Percentiles rank a stretch among this genome's conserved stretches.
phyloP scores from a whole-genome alignment of 2,113 vertebrate species.

The Felis catus region DNA sequence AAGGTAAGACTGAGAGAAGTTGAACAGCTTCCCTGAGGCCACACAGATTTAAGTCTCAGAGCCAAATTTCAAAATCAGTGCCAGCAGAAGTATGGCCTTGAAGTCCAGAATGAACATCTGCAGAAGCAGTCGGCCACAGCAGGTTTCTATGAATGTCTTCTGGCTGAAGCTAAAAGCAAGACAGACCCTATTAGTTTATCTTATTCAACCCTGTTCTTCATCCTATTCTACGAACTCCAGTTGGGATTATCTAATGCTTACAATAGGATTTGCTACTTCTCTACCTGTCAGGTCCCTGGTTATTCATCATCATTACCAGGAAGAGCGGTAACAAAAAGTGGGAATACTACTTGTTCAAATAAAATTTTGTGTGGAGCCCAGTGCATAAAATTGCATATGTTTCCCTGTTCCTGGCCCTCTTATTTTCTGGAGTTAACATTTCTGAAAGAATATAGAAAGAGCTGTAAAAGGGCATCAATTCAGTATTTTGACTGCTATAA shows the following conservation, averaged over 20 bases:
- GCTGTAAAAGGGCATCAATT: not conserved
- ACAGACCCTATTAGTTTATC: not conserved
- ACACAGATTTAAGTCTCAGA: not conserved
- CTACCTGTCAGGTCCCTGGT: not conserved
- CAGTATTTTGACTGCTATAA: not conserved
- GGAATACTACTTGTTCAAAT: not conserved
- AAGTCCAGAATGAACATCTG: not conserved
- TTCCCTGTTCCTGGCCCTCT: not conserved
- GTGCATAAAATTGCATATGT: not conserved
- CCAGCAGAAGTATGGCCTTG: not conserved
- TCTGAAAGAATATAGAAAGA: constrained; percentile 10
- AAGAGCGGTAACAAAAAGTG: not conserved
- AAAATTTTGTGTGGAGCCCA: not conserved
- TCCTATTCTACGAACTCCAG: not conserved
- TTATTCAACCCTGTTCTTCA: not conserved
- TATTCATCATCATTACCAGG: not conserved
- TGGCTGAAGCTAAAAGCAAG: not conserved
- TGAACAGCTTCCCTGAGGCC: not conserved
- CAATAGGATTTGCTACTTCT: not conserved
- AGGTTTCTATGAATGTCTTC: not conserved
- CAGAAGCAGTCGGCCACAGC: not conserved
- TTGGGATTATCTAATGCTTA: not conserved
- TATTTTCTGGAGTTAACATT: constrained; percentile 17
- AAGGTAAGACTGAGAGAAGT: not conserved
- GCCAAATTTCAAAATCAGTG: not conserved